phyloP scores from a whole-genome alignment of 1,140 invertebrate genomes.

The Eriocheir sinensis region DNA sequence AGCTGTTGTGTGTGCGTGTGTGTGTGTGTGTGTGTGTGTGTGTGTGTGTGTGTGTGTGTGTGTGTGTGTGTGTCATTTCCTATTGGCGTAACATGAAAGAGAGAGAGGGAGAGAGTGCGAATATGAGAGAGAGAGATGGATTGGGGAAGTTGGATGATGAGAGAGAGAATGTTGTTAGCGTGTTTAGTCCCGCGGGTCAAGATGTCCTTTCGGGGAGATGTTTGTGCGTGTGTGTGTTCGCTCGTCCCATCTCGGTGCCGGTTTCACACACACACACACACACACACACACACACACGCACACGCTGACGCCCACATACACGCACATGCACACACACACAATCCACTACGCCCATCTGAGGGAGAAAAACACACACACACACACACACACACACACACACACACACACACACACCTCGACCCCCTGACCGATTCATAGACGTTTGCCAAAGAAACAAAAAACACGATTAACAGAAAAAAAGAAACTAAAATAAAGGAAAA shows the following conservation, averaged over 20 bases:
- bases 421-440: not conserved
- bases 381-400: not conserved
- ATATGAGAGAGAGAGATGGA: not conserved
- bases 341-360: not conserved
- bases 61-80: not conserved
- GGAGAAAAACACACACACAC: too few relatives aligned
- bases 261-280: not conserved
- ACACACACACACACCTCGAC: slow-evolving; percentile 16
- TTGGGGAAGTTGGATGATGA: not conserved
- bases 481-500: too few relatives aligned
- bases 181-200: slow-evolving; percentile 10
- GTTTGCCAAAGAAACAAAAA: not conserved
- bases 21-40: not conserved
- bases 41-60: slow-evolving; percentile 1
- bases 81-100: not conserved
- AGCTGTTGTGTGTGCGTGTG: not conserved
- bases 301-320: not conserved
- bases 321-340: not conserved
- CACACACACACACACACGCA: not conserved
- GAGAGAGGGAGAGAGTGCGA: too few relatives aligned
- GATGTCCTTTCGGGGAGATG: not conserved
- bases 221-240: not conserved
- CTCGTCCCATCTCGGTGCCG: not conserved
- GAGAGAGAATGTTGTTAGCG: not conserved
- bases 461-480: not conserved